These are phyloP conservation scores for Cuculus canorus DNA, from an alignment of 2,797 vertebrate species.

Conservation along the genomic window DNA sequence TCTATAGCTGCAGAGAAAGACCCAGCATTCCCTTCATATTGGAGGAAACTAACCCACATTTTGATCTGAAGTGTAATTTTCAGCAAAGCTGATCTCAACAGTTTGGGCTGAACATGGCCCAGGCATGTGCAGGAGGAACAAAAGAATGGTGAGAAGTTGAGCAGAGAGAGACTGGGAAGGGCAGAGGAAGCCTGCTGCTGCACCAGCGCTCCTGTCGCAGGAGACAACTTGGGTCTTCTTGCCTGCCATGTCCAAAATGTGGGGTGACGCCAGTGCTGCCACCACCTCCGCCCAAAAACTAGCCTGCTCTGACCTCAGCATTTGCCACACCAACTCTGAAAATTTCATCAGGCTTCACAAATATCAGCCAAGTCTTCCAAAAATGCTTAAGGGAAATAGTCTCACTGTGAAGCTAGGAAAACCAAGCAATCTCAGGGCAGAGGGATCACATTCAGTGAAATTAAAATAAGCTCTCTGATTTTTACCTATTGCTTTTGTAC, in stretches of 20 bases:
- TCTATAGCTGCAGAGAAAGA: slow-evolving; percentile 65
- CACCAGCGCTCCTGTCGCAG: neutral
- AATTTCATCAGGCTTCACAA: neutral
- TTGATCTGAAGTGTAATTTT: slow-evolving; percentile 57
- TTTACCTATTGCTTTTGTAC: neutral
- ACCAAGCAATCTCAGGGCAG: neutral
- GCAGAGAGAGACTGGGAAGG: neutral
- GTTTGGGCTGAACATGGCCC: slow-evolving; percentile 8
- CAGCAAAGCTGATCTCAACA: slow-evolving; percentile 62
- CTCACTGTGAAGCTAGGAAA: neutral
- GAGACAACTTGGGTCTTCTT: neutral
- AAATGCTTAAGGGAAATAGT: neutral
- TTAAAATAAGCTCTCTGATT: neutral
- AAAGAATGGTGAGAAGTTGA: slow-evolving; percentile 18
- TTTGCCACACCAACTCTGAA: neutral
- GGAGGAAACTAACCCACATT: slow-evolving; percentile 48
- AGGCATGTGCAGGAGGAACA: slow-evolving; percentile 47
- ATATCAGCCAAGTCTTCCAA: neutral
- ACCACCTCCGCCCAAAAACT: neutral
- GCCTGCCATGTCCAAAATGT: rapidly evolving
- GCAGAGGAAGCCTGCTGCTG: neutral
- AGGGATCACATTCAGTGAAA: neutral
- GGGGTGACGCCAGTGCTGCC: rapidly evolving
- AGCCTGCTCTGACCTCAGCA: neutral
- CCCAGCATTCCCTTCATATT: slow-evolving; percentile 11